These are phyloP conservation scores for Eriosoma lanigerum DNA, from an alignment of 1,140 invertebrate species.

Conservation along the genomic window DNA sequence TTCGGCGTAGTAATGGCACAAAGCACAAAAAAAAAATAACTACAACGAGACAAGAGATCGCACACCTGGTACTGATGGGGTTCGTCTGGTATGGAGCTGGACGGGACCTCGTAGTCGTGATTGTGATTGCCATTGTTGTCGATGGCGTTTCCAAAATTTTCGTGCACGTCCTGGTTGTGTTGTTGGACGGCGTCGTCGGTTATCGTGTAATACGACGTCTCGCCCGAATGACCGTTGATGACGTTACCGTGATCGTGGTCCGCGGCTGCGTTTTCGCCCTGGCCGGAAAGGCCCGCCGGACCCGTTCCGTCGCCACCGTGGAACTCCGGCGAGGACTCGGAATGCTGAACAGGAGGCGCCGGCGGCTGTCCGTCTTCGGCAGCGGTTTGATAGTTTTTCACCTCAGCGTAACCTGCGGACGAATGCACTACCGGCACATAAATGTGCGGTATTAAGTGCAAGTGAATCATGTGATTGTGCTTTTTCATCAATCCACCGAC, in stretches of 20 bases:
- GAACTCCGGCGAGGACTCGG: neutral
- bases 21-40: too few relatives aligned
- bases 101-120: neutral
- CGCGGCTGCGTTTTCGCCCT: neutral
- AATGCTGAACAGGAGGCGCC: neutral
- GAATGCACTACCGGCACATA: slow-evolving; percentile 52
- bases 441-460: slow-evolving; percentile 53
- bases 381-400: slow-evolving; percentile 10
- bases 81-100: neutral
- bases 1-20: too few relatives aligned
- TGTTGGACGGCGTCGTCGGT: slow-evolving; percentile 14
- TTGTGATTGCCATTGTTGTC: neutral
- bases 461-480: slow-evolving; percentile 52
- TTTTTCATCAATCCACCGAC: slow-evolving; percentile 15
- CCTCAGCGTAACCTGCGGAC: slow-evolving; percentile 20
- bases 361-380: neutral
- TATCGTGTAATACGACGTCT: neutral
- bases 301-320: neutral
- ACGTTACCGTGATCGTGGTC: slow-evolving; percentile 23
- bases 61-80: slow-evolving; percentile 51
- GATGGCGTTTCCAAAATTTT: neutral
- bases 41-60: too few relatives aligned
- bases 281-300: neutral
- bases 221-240: slow-evolving; percentile 34
- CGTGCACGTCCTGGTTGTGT: neutral